Evolutionary conservation across 2,888 invertebrate species (phyloP).

Genomic region (Vesta saturnalis): DNA sequence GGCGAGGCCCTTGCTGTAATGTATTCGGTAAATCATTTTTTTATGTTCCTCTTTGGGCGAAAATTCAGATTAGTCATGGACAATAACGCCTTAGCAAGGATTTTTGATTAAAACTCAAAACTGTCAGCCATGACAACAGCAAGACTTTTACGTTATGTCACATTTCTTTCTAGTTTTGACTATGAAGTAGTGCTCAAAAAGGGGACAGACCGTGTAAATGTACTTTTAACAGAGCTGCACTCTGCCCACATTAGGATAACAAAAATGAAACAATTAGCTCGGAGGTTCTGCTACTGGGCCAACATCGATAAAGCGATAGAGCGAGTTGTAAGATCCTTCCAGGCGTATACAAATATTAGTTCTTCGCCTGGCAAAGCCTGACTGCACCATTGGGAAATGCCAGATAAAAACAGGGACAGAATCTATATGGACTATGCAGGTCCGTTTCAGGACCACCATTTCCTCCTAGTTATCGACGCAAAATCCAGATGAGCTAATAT

Average conservation of each 20-base stretch:
- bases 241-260: background rate
- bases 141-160: background rate
- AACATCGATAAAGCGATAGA: background rate
- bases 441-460: background rate
- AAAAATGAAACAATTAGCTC: background rate
- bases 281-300: background rate
- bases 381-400: background rate
- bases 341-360: background rate
- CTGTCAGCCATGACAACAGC: background rate
- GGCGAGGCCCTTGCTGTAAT: constrained; percentile 49
- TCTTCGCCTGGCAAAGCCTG: background rate
- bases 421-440: background rate
- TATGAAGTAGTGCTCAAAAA: too few species aligned
- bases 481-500: background rate
- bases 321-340: background rate
- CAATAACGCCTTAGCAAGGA: background rate
- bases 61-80: background rate
- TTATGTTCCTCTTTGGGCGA: constrained; percentile 15
- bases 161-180: too few species aligned
- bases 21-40: constrained; percentile 20
- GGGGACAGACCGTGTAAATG: too few species aligned
- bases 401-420: background rate
- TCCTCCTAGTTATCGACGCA: background rate
- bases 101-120: too few species aligned
- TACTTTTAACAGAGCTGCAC: background rate